Conservation (phyloP, 2,888 invertebrate genomes). For the Emmelina monodactyla region DNA sequence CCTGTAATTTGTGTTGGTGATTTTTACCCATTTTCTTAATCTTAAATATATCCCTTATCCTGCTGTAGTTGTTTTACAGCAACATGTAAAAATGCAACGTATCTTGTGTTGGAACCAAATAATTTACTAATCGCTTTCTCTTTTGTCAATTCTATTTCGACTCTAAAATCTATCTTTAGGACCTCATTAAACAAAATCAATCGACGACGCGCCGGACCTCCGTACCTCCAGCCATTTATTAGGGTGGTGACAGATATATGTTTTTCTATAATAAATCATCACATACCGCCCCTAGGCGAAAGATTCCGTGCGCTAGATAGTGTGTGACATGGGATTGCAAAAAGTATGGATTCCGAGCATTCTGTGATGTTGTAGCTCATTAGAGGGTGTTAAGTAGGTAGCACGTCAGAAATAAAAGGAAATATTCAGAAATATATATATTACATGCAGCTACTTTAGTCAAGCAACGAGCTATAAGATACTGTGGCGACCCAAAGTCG, state of each 20-base stretch:
- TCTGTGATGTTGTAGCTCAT: conserved; percentile 5
- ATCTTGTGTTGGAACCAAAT: too few relatives aligned
- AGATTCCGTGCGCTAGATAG: neutral
- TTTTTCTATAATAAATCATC: conserved; percentile 20
- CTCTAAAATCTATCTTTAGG: neutral
- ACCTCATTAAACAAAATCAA: conserved; percentile 11
- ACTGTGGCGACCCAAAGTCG: too few relatives aligned
- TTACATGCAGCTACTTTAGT: too few relatives aligned
- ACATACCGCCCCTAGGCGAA: conserved; percentile 20
- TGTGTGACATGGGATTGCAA: neutral
- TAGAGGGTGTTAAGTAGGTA: conserved; percentile 5
- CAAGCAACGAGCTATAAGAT: too few relatives aligned
- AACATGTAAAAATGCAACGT: too few relatives aligned
- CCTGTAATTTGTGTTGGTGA: too few relatives aligned
- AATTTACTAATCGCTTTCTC: too few relatives aligned
- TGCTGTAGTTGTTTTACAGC: too few relatives aligned
- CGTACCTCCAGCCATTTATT: conserved; percentile 13
- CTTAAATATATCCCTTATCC: too few relatives aligned
- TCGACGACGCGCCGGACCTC: conserved; percentile 15
- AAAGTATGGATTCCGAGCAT: neutral
- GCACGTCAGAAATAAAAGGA: neutral
- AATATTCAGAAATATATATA: neutral
- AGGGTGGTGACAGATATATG: conserved; percentile 12
- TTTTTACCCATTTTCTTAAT: too few relatives aligned
- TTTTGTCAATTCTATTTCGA: too few relatives aligned